Evolutionary conservation across 2,888 invertebrate species (phyloP), one percentile per base, ranked within the genome.

Genomic region (Amiota minor): DNA sequence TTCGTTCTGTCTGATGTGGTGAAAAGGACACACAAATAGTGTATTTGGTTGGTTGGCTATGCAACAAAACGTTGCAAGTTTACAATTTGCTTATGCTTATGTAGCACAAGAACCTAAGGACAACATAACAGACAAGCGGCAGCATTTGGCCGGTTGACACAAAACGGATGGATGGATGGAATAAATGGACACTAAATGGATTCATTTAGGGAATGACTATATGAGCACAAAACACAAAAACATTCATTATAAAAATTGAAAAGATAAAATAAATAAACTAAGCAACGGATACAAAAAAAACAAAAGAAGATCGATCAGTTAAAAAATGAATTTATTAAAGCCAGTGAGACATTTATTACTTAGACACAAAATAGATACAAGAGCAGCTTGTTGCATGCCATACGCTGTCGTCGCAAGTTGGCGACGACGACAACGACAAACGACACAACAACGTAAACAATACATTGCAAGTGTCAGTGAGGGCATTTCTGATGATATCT

Each of bases 81-180:
- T n/a, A n/a, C 53, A 12, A 4, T 59, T 20, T 16, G 20, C 59
- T 59, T 18, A 11, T 35, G 23, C 47, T 49, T 68, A n/a, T 68
- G n/a, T 20, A 67, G 49, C 50, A 50, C 67, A 16, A 9, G 45
- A 14, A 50, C 50, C 20, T 23, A 68, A 68, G 67, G 67, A 68
- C 67, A 68, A 75, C 72, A 73, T 70, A 79, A 81, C 85, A 85
- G 84, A 86, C 79, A 77, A 79, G 78, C 86, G 81, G 76, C 81
- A 81, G 78, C 79, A 81, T 82, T 84, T 86, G 85, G 83, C 82
- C 81, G 84, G 85, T 81, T 82, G 84, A 83, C 76, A 47, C 1
- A 45, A 49, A n/a, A n/a, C n/a, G n/a, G n/a, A n/a, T 35, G 35
- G 35, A 35, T 35, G 23, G 61, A 35, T 47, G 47, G 67, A 35